phyloP scores from a whole-genome alignment of 2,888 invertebrate genomes.

The Digitonthophagus gazella region DNA sequence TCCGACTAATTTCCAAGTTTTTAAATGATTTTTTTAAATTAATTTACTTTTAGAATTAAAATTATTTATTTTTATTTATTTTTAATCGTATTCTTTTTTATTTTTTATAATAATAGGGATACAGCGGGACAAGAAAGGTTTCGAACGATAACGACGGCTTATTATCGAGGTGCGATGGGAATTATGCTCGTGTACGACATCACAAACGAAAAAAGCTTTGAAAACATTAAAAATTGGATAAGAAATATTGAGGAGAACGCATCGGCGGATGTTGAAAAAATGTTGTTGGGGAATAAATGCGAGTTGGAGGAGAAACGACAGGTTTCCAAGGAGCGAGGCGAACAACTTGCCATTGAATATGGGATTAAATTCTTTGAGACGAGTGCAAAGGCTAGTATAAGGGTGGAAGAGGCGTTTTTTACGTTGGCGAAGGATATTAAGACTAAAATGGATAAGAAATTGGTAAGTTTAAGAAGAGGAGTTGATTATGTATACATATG shows the following conservation, averaged over 20 bases:
- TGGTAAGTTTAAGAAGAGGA: slow-evolving; percentile 76
- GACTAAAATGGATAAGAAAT: slow-evolving; percentile 96
- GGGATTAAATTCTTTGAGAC: slow-evolving; percentile 99
- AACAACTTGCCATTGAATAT: slow-evolving; percentile 96
- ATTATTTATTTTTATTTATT: slow-evolving; percentile 23
- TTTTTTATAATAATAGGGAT: slow-evolving; percentile 67
- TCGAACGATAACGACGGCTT: slow-evolving; percentile 99
- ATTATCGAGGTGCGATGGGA: slow-evolving; percentile 99
- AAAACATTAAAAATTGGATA: slow-evolving; percentile 99
- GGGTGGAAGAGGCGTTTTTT: slow-evolving; percentile 97
- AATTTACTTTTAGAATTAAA: slow-evolving; percentile 28
- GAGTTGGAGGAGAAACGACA: slow-evolving; percentile 95
- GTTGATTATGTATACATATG: no score
- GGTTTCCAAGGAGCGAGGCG: slow-evolving; percentile 94
- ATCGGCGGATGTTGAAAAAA: slow-evolving; percentile 97
- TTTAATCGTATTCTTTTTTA: no score
- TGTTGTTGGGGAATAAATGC: slow-evolving; percentile 99
- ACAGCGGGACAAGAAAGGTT: slow-evolving; percentile 99
- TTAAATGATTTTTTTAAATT: no score
- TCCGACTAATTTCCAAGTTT: not conserved
- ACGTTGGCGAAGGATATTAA: slow-evolving; percentile 97
- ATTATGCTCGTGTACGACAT: slow-evolving; percentile 99
- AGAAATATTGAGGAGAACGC: slow-evolving; percentile 99
- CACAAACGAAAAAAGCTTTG: slow-evolving; percentile 98
- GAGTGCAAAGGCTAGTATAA: slow-evolving; percentile 95